Percentiles rank a stretch among this genome's conserved stretches.
Conservation (phyloP, 2,797 vertebrate genomes). For the Sebastes trivittatus region DNA sequence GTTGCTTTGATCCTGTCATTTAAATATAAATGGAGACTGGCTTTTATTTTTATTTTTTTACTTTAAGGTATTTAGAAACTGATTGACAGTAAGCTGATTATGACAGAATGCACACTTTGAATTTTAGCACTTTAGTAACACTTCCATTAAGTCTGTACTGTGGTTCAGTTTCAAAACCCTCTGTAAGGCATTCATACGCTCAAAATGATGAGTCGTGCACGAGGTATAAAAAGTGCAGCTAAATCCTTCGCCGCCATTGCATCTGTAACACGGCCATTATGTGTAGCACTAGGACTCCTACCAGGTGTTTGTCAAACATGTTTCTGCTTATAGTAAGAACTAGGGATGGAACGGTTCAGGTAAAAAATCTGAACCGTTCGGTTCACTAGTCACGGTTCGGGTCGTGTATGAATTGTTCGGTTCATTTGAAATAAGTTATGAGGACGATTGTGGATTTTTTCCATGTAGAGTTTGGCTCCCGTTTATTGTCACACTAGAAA, state of each 20-base stretch:
- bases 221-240: background rate
- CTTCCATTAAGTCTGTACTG: background rate
- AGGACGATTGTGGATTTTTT: too few relatives aligned
- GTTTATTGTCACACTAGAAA: too few relatives aligned
- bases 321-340: background rate
- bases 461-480: too few relatives aligned
- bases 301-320: background rate
- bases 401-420: too few relatives aligned
- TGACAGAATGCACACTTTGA: background rate
- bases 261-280: background rate
- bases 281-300: background rate
- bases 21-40: background rate
- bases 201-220: background rate
- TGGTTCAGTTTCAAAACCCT: background rate
- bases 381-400: too few relatives aligned
- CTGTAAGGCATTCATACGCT: background rate
- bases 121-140: background rate
- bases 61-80: background rate
- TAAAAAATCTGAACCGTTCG: accelerated
- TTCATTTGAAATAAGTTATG: too few relatives aligned
- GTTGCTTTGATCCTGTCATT: too few relatives aligned
- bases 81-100: background rate
- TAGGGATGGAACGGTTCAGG: too few relatives aligned
- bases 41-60: background rate
- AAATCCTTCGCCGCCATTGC: background rate